phyloP scores from a whole-genome alignment of 2,797 vertebrate genomes.

The Hoplostethus atlanticus region DNA sequence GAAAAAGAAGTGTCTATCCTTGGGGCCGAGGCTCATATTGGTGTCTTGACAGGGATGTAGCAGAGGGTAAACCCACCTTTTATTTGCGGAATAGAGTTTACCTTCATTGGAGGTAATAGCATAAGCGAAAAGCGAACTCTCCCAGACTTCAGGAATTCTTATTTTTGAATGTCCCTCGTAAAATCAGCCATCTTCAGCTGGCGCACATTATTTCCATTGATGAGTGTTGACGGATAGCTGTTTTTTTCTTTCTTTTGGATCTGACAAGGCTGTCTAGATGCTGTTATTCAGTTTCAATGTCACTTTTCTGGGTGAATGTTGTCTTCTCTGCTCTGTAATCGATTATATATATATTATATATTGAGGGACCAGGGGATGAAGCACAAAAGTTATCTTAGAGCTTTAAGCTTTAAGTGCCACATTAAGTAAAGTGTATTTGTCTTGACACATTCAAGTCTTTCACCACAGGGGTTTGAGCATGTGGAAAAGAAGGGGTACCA shows the following conservation, averaged over 20 bases:
- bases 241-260: background rate
- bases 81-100: too few relatives aligned
- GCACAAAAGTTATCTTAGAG: background rate
- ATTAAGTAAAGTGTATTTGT: too few relatives aligned
- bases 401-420: too few relatives aligned
- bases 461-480: too few relatives aligned
- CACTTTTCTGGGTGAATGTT: slow-evolving; percentile 9
- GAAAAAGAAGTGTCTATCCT: too few relatives aligned
- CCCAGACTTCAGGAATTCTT: background rate
- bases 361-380: background rate
- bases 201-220: slow-evolving; percentile 4
- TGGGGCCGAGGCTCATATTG: too few relatives aligned
- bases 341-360: slow-evolving; percentile 24
- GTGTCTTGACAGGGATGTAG: background rate
- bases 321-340: slow-evolving; percentile 31
- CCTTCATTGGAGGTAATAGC: slow-evolving; percentile 5
- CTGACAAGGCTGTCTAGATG: slow-evolving; percentile 33
- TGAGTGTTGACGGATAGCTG: slow-evolving; percentile 13
- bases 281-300: slow-evolving; percentile 36
- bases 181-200: slow-evolving; percentile 13
- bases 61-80: too few relatives aligned
- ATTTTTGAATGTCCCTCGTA: background rate
- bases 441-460: too few relatives aligned
- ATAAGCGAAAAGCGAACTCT: slow-evolving; percentile 17
- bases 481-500: too few relatives aligned